Base-by-base conservation (phyloP, 2,113 vertebrate species). In the Myocastor coypus region DNA sequence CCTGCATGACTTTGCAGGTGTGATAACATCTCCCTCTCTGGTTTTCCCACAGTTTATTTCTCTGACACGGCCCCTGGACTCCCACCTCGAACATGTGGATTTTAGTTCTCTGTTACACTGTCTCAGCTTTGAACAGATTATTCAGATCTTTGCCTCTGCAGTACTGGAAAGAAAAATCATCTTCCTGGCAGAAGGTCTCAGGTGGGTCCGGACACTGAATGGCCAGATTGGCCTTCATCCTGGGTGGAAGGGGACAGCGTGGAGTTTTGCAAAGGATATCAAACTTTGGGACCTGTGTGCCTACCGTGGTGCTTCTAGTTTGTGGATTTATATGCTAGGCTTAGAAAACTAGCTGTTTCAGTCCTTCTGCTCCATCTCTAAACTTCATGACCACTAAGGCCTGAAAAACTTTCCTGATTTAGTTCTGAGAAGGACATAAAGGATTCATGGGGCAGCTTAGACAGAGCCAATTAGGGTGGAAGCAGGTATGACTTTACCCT, bases 81-180 rank as follows among this genome's bases (percentile, higher is more conserved):
- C 99, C 5, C 99, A 99, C 97, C 97, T 99, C 77, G 99, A 99
- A 68, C 99, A 99, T 0, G 99, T 99, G 92, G 98, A 99, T 97
- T 99, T 99, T 34, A 97, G 98, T 61, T 99, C 98, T 5, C 98
- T 99, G 34, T 98, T 99, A 71, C 57, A 90, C 57, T 98, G 99
- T 75, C 99, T 99, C 97, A 98, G 95, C 0, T 98, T 99, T 20
- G 94, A 98, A 14, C 99, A 99, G 96, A 99, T 99, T 94, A 95
- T 99, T 34, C 96, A 98, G 96, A 99, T 99, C 97, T 99, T 99
- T 0, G 99, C 99, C 16, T 99, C 99, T 0, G 98, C 99, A 0
- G 98, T 99, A 57, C 66, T 99, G 96, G 99, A 99, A 98, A 98
- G 99, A 77, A 98, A 99, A 50, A 99, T 99, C 96, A 96, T 99